Evolutionary conservation across 2,888 invertebrate species (phyloP), one percentile per base, ranked within the genome.

Genomic region (Orthosia gothica): DNA sequence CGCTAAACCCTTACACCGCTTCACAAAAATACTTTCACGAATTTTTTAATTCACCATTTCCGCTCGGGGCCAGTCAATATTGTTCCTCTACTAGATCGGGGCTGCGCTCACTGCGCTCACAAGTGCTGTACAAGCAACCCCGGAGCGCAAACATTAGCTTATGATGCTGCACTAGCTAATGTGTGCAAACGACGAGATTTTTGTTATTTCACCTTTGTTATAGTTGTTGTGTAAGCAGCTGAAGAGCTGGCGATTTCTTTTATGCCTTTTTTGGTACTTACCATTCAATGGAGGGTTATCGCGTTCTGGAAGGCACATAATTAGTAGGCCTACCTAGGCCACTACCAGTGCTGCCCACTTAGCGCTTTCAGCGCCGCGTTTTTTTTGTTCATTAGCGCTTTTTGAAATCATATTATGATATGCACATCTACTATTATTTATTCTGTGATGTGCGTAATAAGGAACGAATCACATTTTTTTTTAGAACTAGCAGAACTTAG

Each of bases 121-220:
- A 78, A 92, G 92, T 85, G 92, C 88, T 88, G 15, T 73, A 86
- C 88, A 91, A 91, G 92, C 92, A 91, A 76, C 80, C 88, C 83
- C 79, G 80, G 77, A 13, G 77, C 63, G 80, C 82, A 88, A 91
- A 91, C 86, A 88, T 88, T 89, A 87, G 89, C 91, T 89, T 83
- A 88, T 87, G 82, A 80, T 70, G 71, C 61, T 73, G 74, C 77
- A 52, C 61, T 72, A 52, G 76, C 68, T 84, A 86, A 75, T 80
- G 62, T 77, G 74, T 76, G 58, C 61, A 26, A 58, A 64, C 40
- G 18, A 23, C 7, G 26, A 32, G 20, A 59, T 61, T 85, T 84
- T 83, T 71, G 62, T 67, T 83, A 59, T 75, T 74, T 20, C 26
- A 13, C 2, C 18, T 76, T 47, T 52, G 68, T 58, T 62, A 40